These are phyloP conservation scores for Coelopa frigida DNA, from an alignment of 1,140 invertebrate genomes.

Conservation along the genomic window DNA sequence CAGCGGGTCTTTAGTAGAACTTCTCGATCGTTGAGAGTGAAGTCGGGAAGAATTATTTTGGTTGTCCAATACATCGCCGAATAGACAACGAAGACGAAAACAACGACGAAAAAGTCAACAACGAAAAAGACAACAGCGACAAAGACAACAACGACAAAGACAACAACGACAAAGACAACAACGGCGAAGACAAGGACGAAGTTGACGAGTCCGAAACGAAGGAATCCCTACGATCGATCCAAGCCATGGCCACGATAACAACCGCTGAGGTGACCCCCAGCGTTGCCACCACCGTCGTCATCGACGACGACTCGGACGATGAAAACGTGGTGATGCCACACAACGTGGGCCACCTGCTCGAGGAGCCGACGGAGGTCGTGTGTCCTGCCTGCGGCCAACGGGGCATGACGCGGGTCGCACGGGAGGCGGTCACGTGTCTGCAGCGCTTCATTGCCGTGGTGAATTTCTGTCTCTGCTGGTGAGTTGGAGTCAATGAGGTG, in stretches of 20 bases:
- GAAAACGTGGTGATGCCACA: constrained; percentile 25
- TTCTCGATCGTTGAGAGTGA: no score
- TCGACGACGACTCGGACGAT: constrained; percentile 28
- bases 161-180: background rate
- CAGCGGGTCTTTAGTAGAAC: no score
- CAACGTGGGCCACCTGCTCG: constrained; percentile 30
- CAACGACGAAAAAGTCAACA: background rate
- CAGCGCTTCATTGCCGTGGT: constrained; percentile 25
- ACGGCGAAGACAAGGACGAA: no score
- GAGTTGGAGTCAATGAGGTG: background rate
- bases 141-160: background rate
- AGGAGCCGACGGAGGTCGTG: constrained; percentile 25
- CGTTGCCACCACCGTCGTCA: constrained; percentile 2
- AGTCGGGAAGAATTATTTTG: no score
- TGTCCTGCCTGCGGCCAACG: constrained; percentile 33
- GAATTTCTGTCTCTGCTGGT: constrained; percentile 36
- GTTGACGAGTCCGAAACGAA: no score
- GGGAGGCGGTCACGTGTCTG: constrained; percentile 26
- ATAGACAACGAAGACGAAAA: no score
- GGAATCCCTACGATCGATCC: no score
- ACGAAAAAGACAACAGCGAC: background rate
- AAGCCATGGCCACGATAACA: background rate
- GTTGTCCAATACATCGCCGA: no score
- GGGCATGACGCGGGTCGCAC: constrained; percentile 21
- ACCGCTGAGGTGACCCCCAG: background rate